Base-by-base conservation (phyloP, 37 sponge, comb jelly and placozoan genomes). In the Aplysina aerophoba region DNA sequence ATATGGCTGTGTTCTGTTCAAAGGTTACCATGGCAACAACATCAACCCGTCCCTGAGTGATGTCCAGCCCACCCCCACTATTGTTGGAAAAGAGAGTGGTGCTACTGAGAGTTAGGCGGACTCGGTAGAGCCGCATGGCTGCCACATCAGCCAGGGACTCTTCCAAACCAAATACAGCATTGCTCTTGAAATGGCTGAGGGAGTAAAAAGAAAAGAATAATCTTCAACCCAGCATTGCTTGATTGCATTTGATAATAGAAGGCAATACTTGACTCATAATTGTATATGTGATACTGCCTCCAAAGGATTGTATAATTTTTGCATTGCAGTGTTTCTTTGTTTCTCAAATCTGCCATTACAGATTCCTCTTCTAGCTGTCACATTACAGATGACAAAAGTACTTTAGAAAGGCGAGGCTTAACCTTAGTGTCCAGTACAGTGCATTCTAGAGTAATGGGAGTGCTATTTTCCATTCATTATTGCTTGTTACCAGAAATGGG, bases 21-120 rank as follows among this genome's bases (percentile, higher is more conserved):
- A 69, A 69, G 35, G 28, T 35, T 35, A 69, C 27, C 19, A 30
- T n/a, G 34, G 35, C 33, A n/a, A 17, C 17, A 16, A 69, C 71
- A 1, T 17, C 27, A 33, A 69, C 71, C 71, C 28, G 71, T 27
- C 71, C 71, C 71, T 34, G 71, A 31, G 33, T 69, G 35, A 69
- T 35, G 35, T 69, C 71, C 71, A 69, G 15, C 19, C 71, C 71
- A 34, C 71, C 71, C 4, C 71, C 71, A 69, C 35, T 69, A 35
- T 69, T 69, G 33, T 69, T 69, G 34, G 8, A 16, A 30, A 69
- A 69, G 17, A n/a, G 11, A 27, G 28, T 35, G 34, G 35, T 30
- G 30, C 71, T 69, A 6, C 30, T 34, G 35, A 69, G 34, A 35
- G 28, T 17, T 1, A 69, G 35, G 30, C 34, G 28, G 4, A 35